Base-by-base conservation (phyloP, 1,140 invertebrate species). In the Caenorhabditis briggsae region DNA sequence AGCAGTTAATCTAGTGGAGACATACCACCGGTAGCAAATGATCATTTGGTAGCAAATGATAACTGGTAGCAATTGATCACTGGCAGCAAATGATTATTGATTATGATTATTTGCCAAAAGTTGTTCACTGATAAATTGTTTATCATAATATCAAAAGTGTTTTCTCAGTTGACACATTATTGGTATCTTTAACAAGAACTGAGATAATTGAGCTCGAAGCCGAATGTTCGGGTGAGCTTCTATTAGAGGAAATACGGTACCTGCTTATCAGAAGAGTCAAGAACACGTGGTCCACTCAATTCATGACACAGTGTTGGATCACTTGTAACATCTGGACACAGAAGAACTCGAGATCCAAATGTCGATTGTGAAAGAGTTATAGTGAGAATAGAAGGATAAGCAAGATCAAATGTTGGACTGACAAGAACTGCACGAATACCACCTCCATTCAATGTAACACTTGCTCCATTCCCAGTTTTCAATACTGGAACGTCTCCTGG, bases 251-350 rank as follows among this genome's bases (percentile, higher is more conserved):
- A 2, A 2, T 33, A 33, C 33, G 33, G 33, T 33, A 70, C 64
- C 64, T 70, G 82, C 11, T 55, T 84, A 43, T 87, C 58, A 6
- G 86, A 74, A 20, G 65, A 46, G 14, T 61, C 53, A 23, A 59
- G 59, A 12, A 87, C 83, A n/a, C 82, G 48, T n/a, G 86, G 86
- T 41, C 86, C 86, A 23, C 61, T 25, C n/a, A 87, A 55, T 41
- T 87, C 86, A 25, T 84, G 61, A 61, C 86, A 87, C 11, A 74
- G 33, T 8, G 59, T 83, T 41, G 86, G 59, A 70, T 83, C 46
- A 55, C 82, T 86, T 83, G 61, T 85, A 23, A 78, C 82, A 82
- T 87, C 86, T 43, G 86, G 86, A 59, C 86, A 87, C 16, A 87
- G 46, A 20, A 87, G 86, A 14, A 87, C 70, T 50, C 86, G 48